These are phyloP conservation scores for Pegoplata infirma DNA, from an alignment of 2,888 invertebrate genomes.

Conservation along the genomic window DNA sequence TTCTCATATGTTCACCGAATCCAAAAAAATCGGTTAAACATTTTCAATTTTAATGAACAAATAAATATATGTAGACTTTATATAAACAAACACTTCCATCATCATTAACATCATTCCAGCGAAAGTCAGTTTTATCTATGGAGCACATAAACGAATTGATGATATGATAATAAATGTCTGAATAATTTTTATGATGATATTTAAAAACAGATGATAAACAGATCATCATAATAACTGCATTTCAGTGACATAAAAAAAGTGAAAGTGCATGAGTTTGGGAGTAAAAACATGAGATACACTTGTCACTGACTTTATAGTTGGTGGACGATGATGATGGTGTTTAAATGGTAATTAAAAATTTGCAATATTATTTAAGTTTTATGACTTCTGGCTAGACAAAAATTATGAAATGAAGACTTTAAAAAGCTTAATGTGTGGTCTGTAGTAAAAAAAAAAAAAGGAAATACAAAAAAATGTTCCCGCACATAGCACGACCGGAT, in stretches of 20 bases:
- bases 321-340: not conserved
- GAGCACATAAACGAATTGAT: conserved; percentile 6
- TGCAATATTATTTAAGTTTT: conserved; percentile 38
- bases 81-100: not conserved
- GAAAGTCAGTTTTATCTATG: conserved; percentile 28
- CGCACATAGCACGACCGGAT: no score
- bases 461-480: no score
- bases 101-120: not conserved
- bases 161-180: conserved; percentile 39
- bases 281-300: not conserved
- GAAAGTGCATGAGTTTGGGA: conserved; percentile 22
- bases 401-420: conserved; percentile 25
- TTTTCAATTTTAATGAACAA: not conserved
- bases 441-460: no score
- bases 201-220: conserved; percentile 37
- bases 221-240: conserved; percentile 22
- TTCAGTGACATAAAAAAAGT: conserved; percentile 23
- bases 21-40: not conserved
- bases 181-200: conserved; percentile 33
- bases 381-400: conserved; percentile 53
- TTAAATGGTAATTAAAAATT: conserved; percentile 40
- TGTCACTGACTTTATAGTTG: conserved; percentile 15
- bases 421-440: conserved; percentile 30
- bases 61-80: not conserved
- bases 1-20: no score